Percentiles rank a stretch among this genome's conserved stretches.
These are phyloP conservation scores for Gobius niger DNA, from an alignment of 2,113 vertebrate species.

Conservation along the genomic window DNA sequence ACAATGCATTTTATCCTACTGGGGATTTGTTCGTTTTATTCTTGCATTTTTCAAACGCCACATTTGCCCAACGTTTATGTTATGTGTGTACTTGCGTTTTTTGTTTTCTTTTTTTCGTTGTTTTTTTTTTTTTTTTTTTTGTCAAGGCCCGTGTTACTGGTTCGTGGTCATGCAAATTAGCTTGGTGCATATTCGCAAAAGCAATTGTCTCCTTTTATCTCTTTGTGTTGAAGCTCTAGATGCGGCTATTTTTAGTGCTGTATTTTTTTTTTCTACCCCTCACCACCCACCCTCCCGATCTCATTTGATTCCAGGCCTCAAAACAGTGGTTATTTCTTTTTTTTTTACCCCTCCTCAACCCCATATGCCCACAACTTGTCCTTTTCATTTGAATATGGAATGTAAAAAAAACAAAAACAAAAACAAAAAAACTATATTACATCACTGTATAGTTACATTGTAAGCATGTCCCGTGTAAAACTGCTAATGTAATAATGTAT, in stretches of 20 bases:
- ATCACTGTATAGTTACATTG: constrained; percentile 91
- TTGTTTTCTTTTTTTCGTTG: constrained; percentile 3
- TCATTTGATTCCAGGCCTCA: constrained; percentile 83
- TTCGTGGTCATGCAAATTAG: constrained; percentile 69
- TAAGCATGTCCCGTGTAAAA: constrained; percentile 98
- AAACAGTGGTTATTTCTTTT: constrained; percentile 82
- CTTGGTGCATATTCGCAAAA: constrained; percentile 55
- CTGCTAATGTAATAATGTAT: constrained; percentile 88
- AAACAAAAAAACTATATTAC: constrained; percentile 36
- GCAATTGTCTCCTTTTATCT: constrained; percentile 66
- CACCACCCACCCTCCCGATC: background rate
- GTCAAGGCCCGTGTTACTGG: constrained; percentile 58
- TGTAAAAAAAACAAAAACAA: constrained; percentile 81
- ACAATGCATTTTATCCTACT: constrained; percentile 65
- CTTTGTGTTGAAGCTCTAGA: constrained; percentile 56
- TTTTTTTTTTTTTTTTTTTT: constrained; percentile 37
- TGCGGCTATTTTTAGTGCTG: constrained; percentile 39
- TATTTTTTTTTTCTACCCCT: background rate
- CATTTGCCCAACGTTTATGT: constrained; percentile 52
- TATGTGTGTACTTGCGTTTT: constrained; percentile 43
- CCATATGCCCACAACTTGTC: constrained; percentile 68
- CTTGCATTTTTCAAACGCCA: constrained; percentile 44
- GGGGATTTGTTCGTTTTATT: constrained; percentile 36
- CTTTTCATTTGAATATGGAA: constrained; percentile 85
- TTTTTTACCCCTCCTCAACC: constrained; percentile 80